These are phyloP conservation scores for Orientallactaga bullata DNA, from an alignment of 2,113 vertebrate genomes.

Conservation along the genomic window DNA sequence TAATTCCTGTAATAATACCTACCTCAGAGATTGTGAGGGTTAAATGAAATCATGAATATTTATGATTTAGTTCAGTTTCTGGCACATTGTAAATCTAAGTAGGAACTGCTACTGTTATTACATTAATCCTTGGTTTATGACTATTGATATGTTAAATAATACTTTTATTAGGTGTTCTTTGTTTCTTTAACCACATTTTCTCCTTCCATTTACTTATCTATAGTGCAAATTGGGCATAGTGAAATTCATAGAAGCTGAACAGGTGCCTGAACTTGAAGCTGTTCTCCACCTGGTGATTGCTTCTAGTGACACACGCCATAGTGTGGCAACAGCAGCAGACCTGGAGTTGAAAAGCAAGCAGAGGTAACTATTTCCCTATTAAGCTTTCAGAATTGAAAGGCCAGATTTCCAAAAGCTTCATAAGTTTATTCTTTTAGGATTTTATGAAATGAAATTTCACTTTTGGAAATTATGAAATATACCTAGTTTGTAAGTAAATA, in stretches of 20 bases:
- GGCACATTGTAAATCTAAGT: not conserved
- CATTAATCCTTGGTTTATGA: constrained; percentile 25
- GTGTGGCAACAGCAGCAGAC: constrained; percentile 97
- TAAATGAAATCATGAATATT: constrained; percentile 50
- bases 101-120: constrained; percentile 4
- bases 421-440: not conserved
- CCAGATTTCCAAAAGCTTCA: constrained; percentile 9
- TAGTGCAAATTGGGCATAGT: constrained; percentile 99
- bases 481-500: not conserved
- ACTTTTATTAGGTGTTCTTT: not conserved
- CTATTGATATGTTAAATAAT: not conserved
- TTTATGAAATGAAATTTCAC: not conserved
- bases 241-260: constrained; percentile 97
- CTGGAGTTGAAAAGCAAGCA: constrained; percentile 98
- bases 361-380: constrained; percentile 87
- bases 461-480: not conserved
- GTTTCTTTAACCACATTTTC: constrained; percentile 28
- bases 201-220: constrained; percentile 51
- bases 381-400: not conserved
- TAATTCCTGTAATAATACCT: not conserved
- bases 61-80: constrained; percentile 23
- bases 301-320: constrained; percentile 97
- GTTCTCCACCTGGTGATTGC: constrained; percentile 97
- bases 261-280: constrained; percentile 97
- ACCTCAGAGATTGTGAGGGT: constrained; percentile 59